phyloP scores from a whole-genome alignment of 35 echinoderm and acorn worm genomes.

The Lytechinus variegatus region DNA sequence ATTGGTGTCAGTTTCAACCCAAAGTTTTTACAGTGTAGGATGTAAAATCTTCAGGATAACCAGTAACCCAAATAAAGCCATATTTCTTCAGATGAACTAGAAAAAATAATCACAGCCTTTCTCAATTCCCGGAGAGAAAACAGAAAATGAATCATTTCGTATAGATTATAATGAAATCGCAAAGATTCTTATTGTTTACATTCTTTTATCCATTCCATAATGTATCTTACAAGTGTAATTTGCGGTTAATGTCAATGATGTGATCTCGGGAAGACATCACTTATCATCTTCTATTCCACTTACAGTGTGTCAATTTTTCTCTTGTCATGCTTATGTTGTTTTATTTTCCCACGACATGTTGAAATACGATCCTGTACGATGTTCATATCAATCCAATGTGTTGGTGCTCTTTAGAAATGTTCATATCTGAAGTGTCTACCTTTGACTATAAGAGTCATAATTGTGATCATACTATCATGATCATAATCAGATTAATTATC shows the following conservation, averaged over 20 bases:
- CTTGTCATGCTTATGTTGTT: not conserved
- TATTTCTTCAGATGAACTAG: too few relatives aligned
- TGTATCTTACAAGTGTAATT: not conserved
- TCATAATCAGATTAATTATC: too few relatives aligned
- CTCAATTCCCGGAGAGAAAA: too few relatives aligned
- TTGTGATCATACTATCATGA: too few relatives aligned
- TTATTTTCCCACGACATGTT: not conserved
- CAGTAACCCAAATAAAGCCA: too few relatives aligned
- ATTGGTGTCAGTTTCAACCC: too few relatives aligned
- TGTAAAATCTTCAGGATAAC: too few relatives aligned
- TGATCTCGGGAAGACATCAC: not conserved
- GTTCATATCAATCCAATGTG: not conserved
- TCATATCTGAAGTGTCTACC: too few relatives aligned
- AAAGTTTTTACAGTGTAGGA: too few relatives aligned
- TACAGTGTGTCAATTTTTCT: not conserved
- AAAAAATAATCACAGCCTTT: too few relatives aligned
- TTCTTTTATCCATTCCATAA: not conserved
- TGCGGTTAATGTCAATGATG: not conserved
- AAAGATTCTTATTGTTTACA: not conserved
- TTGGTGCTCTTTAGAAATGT: not conserved
- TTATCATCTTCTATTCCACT: not conserved
- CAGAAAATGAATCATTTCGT: too few relatives aligned
- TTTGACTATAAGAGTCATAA: too few relatives aligned
- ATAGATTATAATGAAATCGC: not conserved
- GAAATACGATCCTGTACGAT: not conserved